Percentiles rank a stretch among this genome's conserved stretches.
phyloP scores from a whole-genome alignment of 2,797 vertebrate genomes.

The Geotrypetes seraphini region DNA sequence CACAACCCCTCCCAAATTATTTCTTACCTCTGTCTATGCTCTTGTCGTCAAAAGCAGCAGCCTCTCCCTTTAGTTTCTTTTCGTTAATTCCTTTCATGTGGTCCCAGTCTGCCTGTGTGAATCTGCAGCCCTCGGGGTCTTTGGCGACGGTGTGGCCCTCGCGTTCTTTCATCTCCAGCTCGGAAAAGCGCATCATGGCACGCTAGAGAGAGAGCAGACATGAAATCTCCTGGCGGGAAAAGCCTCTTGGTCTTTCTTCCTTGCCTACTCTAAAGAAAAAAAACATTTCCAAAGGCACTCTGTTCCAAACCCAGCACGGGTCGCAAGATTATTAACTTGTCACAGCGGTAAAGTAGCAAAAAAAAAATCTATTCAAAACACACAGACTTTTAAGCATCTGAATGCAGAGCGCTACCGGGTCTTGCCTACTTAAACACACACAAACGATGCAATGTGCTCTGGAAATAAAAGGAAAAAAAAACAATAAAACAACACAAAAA shows the following conservation, averaged over 20 bases:
- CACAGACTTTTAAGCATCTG: slow-evolving; percentile 41
- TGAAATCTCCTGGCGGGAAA: slow-evolving; percentile 51
- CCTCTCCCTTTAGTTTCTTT: slow-evolving; percentile 64
- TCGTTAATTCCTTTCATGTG: slow-evolving; percentile 59
- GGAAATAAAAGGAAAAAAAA: slow-evolving; percentile 45
- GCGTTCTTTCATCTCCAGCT: slow-evolving; percentile 98
- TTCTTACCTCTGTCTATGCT: slow-evolving; percentile 61
- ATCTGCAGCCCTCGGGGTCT: slow-evolving; percentile 73
- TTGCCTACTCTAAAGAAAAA: slow-evolving; percentile 59
- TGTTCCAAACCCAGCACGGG: slow-evolving; percentile 46
- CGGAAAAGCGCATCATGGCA: slow-evolving; percentile 99
- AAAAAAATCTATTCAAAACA: slow-evolving; percentile 36
- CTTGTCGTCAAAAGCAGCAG: slow-evolving; percentile 53
- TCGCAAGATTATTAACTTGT: too few relatives aligned
- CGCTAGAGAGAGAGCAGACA: slow-evolving; percentile 79
- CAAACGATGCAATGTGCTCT: too few relatives aligned
- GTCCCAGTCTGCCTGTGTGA: slow-evolving; percentile 63
- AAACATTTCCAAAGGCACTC: slow-evolving; percentile 47
- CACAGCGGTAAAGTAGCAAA: too few relatives aligned
- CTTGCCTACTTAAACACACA: slow-evolving; percentile 26
- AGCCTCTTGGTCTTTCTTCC: slow-evolving; percentile 48
- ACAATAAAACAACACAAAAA: too few relatives aligned
- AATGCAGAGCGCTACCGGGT: slow-evolving; percentile 44
- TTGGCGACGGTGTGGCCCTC: slow-evolving; percentile 75
- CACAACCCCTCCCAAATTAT: slow-evolving; percentile 25